Evolutionary conservation across 2,113 vertebrate species (phyloP).

Genomic region (Microcebus ravelobensis): DNA sequence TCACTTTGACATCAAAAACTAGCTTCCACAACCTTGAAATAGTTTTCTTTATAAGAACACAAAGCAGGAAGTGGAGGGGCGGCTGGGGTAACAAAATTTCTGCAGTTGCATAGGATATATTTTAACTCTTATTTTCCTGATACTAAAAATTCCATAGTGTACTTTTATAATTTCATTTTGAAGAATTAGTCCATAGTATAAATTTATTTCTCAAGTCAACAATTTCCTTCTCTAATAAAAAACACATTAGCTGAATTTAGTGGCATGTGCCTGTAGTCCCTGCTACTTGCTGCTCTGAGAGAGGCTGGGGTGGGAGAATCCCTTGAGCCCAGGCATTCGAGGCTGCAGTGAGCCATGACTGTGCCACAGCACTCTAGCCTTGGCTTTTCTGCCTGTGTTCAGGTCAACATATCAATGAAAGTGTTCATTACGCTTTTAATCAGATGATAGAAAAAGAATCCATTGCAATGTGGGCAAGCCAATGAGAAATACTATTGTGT

Average conservation of each 20-base stretch:
- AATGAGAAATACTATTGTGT: neutral
- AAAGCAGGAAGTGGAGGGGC: conserved; percentile 30
- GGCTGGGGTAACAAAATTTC: neutral
- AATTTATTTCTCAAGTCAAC: neutral
- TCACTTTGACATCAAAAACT: conserved; percentile 35
- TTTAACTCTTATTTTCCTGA: neutral
- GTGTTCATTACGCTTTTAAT: neutral
- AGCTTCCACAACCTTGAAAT: neutral
- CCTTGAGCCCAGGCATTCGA: too few species aligned
- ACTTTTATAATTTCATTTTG: neutral
- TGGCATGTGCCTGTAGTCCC: too few species aligned
- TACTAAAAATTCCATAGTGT: neutral
- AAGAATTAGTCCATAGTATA: neutral
- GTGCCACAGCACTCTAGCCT: too few species aligned
- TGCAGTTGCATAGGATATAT: neutral
- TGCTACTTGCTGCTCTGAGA: too few species aligned
- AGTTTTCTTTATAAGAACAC: conserved; percentile 33
- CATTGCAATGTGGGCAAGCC: neutral
- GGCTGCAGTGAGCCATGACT: too few species aligned
- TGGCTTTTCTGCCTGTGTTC: neutral
- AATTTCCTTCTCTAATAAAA: neutral
- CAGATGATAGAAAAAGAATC: neutral
- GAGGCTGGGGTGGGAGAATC: too few species aligned
- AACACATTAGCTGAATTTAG: neutral
- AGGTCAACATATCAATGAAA: neutral